These are phyloP conservation scores for Dicentrarchus labrax DNA, from an alignment of 2,113 vertebrate species.

Conservation along the genomic window DNA sequence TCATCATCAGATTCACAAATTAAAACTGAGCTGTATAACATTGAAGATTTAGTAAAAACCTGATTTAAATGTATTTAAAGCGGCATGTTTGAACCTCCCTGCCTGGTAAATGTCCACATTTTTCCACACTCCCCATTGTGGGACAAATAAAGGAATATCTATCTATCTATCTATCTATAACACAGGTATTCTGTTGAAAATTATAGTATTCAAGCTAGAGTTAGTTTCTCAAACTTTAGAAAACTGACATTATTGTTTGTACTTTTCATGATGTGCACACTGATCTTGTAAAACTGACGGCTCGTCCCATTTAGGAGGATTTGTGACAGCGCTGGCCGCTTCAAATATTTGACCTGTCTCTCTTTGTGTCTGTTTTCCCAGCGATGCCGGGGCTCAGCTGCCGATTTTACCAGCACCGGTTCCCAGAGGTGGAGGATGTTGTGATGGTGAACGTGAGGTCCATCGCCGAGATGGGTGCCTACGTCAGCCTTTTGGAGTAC, in stretches of 20 bases:
- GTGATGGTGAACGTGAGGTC: conserved; percentile 99
- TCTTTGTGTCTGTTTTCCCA: conserved; percentile 59
- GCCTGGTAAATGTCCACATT: not conserved
- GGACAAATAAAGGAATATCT: no score
- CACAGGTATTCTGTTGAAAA: no score
- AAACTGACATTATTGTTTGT: not conserved
- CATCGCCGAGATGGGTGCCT: conserved; percentile 99
- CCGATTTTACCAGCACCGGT: conserved; percentile 98
- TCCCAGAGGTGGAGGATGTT: conserved; percentile 98
- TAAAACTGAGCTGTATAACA: no score
- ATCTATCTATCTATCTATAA: no score
- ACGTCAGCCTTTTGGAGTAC: conserved; percentile 97
- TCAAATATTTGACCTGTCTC: not conserved
- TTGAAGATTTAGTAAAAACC: no score
- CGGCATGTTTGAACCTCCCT: not conserved
- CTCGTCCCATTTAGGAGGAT: not conserved
- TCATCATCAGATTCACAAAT: no score
- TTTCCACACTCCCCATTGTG: not conserved
- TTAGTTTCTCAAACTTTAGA: not conserved
- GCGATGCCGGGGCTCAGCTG: conserved; percentile 97
- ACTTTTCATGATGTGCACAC: not conserved
- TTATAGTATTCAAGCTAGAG: no score
- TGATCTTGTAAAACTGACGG: no score
- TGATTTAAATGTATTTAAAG: no score
- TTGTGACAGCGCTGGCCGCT: not conserved